phyloP scores from a whole-genome alignment of 2,888 invertebrate genomes.

The Magallana nippona region DNA sequence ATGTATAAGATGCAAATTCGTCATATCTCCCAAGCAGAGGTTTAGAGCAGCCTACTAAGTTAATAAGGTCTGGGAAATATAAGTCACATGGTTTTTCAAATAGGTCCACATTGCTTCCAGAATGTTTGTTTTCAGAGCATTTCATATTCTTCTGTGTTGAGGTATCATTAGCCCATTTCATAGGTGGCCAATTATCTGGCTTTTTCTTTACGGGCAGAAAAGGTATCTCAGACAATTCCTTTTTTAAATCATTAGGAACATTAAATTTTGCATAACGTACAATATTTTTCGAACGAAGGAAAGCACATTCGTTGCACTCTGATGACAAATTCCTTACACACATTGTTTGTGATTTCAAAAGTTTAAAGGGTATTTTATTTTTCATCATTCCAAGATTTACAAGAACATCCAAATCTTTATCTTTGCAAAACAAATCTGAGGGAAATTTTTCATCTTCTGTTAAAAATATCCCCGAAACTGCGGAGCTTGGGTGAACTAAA shows the following conservation, averaged over 20 bases:
- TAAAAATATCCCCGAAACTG: background rate
- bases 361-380: background rate
- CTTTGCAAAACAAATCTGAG: background rate
- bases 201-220: constrained; percentile 34
- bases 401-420: background rate
- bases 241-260: background rate
- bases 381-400: constrained; percentile 38
- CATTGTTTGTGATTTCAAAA: background rate
- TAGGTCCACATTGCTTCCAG: background rate
- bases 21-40: background rate
- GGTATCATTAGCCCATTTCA: background rate
- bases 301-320: background rate
- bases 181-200: constrained; percentile 37
- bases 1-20: background rate
- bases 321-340: background rate
- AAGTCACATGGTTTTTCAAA: constrained; percentile 2
- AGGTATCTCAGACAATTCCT: background rate
- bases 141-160: background rate
- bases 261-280: background rate
- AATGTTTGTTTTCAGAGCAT: background rate
- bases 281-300: background rate
- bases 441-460: constrained; percentile 28
- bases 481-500: background rate
- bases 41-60: constrained; percentile 22
- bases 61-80: background rate